Percentiles rank a stretch among this genome's conserved stretches.
phyloP scores from a whole-genome alignment of 2,888 invertebrate genomes.

The Sinelater perroti region DNA sequence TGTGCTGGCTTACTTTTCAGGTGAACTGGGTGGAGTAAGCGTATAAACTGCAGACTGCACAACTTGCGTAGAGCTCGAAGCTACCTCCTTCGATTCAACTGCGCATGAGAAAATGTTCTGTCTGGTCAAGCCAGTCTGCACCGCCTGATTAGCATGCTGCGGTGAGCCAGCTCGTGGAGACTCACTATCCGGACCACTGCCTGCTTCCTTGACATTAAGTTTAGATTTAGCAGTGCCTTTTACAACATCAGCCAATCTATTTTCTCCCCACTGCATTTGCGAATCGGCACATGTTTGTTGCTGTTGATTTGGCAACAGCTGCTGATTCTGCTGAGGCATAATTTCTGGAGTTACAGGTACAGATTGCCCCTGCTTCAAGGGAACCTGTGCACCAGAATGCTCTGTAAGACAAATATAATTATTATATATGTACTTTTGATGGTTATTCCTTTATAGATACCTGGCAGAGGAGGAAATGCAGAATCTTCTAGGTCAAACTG shows the following conservation, averaged over 20 bases:
- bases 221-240: constrained; percentile 75
- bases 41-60: constrained; percentile 60
- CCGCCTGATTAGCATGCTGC: constrained; percentile 40
- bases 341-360: constrained; percentile 53
- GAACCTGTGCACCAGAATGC: constrained; percentile 30
- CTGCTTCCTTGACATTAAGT: constrained; percentile 55
- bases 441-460: no score
- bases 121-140: constrained; percentile 39
- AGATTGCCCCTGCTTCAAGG: constrained; percentile 42
- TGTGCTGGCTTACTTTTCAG: constrained; percentile 68
- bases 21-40: constrained; percentile 69
- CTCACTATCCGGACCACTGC: constrained; percentile 53
- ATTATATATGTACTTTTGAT: no score
- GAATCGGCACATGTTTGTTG: constrained; percentile 51
- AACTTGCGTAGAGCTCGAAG: constrained; percentile 43
- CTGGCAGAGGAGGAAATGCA: constrained; percentile 83
- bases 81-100: constrained; percentile 52
- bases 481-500: constrained; percentile 82
- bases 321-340: constrained; percentile 43
- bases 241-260: constrained; percentile 80
- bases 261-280: constrained; percentile 60
- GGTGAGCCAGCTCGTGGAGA: constrained; percentile 56
- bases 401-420: constrained; percentile 45
- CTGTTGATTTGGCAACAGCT: constrained; percentile 36
- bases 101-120: constrained; percentile 37